Evolutionary conservation across 2,888 invertebrate genomes (phyloP), one percentile per base, ranked within the genome.

Genomic region (Chirona hameri): DNA sequence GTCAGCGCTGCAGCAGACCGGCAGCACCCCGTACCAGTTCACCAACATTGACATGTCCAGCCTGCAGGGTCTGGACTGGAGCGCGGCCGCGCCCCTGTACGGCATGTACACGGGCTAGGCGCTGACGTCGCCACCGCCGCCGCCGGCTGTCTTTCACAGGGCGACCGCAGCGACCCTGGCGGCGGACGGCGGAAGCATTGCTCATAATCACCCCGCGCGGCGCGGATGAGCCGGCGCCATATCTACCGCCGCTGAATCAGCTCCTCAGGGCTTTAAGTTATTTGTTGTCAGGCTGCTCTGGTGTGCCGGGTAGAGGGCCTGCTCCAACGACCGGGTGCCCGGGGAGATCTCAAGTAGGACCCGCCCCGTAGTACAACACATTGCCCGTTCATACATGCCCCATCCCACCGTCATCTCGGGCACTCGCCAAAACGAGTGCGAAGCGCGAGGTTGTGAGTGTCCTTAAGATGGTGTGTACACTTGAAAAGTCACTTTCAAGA

Each of bases 41-140:
- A 93, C 95, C 87, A 95, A 95, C 88, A 94, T 95, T 84, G 95
- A 96, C 90, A 95, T 96, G 95, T 93, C 94, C 84, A 94, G 94
- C 88, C 95, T 95, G 92, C 95, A 95, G 89, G 94, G 94, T 84
- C 94, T 96, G 86, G 95, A 95, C 89, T 95, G 95, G 95, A 92
- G 82, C 80, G 83, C 84, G 82, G 48, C 48, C 24, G 80, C 52
- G 14, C 80, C 80, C 0, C 48, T 80, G n/a, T 80, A 80, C 29
- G 80, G 80, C 80, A 80, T 80, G 80, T 80, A 80, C 80, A n/a
- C 80, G 27, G 52, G 52, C 52, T 80, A 76, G 76, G 46, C 1
- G 24, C 18, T n/a, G 18, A 18, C 18, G 3, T 18, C 72, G 18
- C 18, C 31, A 29, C 18, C 31, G 72, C 27, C 72, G 31, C 72